phyloP scores from a whole-genome alignment of 2,797 vertebrate genomes.

The Notolepis coatsorum region DNA sequence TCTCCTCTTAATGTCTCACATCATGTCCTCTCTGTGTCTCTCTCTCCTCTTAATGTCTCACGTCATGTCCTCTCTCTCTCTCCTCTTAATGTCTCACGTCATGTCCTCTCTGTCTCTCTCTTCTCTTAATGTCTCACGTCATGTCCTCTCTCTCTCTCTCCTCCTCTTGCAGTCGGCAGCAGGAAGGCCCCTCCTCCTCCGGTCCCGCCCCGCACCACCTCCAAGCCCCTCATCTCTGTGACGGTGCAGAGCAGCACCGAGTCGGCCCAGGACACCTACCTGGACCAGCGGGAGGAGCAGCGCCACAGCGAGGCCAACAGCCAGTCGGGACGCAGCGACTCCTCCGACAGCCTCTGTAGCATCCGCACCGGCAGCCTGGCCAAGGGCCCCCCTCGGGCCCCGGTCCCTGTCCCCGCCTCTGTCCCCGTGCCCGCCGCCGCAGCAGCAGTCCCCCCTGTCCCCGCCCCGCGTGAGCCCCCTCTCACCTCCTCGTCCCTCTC shows the following conservation, averaged over 20 bases:
- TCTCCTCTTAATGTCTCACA: too few species aligned
- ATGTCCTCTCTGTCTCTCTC: not conserved
- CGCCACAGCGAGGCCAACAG: conserved; percentile 94
- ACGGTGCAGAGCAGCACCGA: conserved; percentile 99
- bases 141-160: not conserved
- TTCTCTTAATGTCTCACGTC: not conserved
- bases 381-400: conserved; percentile 66
- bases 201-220: conserved; percentile 93
- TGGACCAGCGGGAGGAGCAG: conserved; percentile 96
- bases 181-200: conserved; percentile 96
- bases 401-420: conserved; percentile 29
- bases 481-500: conserved; percentile 64
- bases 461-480: conserved; percentile 71
- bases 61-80: not conserved
- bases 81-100: too few species aligned
- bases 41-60: not conserved
- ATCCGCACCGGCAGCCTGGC: conserved; percentile 91
- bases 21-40: not conserved
- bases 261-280: conserved; percentile 97
- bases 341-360: conserved; percentile 97
- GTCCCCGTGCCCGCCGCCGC: conserved; percentile 72
- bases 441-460: conserved; percentile 69
- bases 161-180: conserved; percentile 78
- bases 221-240: conserved; percentile 97
- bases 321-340: conserved; percentile 97